Conservation (phyloP, 2,113 vertebrate species). For the Callospermophilus lateralis region DNA sequence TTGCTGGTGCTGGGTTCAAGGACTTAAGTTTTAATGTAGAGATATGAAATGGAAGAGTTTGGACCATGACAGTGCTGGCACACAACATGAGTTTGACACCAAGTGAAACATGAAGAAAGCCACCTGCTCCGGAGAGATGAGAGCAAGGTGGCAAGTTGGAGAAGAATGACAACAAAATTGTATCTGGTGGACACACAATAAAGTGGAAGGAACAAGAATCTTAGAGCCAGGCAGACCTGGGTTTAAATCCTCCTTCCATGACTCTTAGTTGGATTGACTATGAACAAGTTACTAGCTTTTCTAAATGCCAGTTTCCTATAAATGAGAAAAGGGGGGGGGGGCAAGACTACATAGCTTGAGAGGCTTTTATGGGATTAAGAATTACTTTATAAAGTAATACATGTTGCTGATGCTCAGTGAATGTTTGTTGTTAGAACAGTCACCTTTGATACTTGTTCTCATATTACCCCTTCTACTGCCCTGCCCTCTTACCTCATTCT, state of each 20-base stretch:
- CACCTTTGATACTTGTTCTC: background rate
- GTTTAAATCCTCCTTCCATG: background rate
- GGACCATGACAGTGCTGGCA: background rate
- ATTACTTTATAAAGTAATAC: background rate
- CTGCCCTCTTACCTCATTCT: background rate
- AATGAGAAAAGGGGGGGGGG: background rate
- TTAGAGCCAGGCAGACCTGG: background rate
- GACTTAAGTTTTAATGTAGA: background rate
- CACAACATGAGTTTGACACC: background rate
- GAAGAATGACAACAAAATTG: background rate
- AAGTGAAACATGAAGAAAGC: background rate
- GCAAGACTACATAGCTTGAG: background rate
- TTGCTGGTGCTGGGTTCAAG: background rate
- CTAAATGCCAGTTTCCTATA: background rate
- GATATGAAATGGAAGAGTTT: background rate
- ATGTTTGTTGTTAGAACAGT: background rate
- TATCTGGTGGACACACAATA: background rate
- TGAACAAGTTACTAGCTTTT: background rate
- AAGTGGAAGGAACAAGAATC: background rate
- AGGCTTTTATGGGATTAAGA: background rate
- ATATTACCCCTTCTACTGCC: background rate
- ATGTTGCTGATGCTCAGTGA: background rate
- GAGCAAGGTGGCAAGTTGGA: background rate
- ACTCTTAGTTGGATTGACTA: background rate
- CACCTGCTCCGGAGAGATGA: background rate